phyloP scores from a whole-genome alignment of 2,888 invertebrate species.

The Lamellibrachia satsuma region DNA sequence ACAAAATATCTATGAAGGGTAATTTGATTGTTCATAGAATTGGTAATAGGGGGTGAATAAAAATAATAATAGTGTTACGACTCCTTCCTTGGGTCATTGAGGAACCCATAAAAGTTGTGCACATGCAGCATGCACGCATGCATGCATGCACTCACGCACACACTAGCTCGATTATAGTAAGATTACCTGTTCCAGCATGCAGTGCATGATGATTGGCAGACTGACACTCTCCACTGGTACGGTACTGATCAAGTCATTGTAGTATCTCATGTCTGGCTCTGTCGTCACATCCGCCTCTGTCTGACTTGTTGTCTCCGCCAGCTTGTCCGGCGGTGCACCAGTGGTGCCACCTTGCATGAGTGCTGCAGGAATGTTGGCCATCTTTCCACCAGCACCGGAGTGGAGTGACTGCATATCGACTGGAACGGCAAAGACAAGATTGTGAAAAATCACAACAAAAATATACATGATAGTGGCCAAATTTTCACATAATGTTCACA shows the following conservation, averaged over 20 bases:
- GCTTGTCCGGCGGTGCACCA: not conserved
- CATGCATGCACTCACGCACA: too few species aligned
- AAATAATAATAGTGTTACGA: too few species aligned
- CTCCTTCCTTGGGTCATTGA: too few species aligned
- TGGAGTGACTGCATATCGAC: not conserved
- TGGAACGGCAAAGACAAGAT: not conserved
- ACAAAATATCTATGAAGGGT: too few species aligned
- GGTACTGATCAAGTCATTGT: slow-evolving; percentile 62
- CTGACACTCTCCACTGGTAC: slow-evolving; percentile 63
- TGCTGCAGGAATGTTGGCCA: not conserved
- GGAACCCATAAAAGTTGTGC: too few species aligned
- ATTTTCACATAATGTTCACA: too few species aligned
- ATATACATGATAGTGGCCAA: too few species aligned
- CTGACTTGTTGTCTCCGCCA: not conserved
- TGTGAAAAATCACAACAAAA: not conserved
- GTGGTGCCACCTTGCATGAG: not conserved
- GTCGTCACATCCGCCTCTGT: not conserved
- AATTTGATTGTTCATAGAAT: too few species aligned
- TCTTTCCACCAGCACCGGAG: not conserved
- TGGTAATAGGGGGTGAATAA: too few species aligned
- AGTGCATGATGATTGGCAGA: slow-evolving; percentile 60
- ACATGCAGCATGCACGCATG: too few species aligned
- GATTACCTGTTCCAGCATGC: slow-evolving; percentile 64
- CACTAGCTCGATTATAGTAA: too few species aligned
- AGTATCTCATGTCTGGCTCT: slow-evolving; percentile 59